Evolutionary conservation across 2,888 invertebrate genomes (phyloP).

Genomic region (Agriopis aurantiaria): DNA sequence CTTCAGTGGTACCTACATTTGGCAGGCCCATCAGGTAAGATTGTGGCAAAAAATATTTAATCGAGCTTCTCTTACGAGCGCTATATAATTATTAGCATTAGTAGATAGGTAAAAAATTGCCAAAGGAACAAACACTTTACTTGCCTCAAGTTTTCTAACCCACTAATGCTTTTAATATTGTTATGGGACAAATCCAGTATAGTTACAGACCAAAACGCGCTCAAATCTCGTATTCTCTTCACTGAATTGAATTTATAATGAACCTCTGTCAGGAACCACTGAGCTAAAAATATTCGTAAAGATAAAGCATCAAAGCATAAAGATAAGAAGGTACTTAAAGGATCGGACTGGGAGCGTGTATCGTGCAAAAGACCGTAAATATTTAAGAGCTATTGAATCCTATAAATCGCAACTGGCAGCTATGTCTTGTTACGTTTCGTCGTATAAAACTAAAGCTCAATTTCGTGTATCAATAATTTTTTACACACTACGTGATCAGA

Average conservation of each 20-base stretch:
- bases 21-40: too few species aligned
- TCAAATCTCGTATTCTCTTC: constrained; percentile 81
- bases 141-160: constrained; percentile 84
- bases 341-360: not conserved
- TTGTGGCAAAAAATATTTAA: too few species aligned
- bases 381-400: constrained; percentile 12
- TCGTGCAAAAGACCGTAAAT: constrained; percentile 12
- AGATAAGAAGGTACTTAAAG: constrained; percentile 12
- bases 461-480: constrained; percentile 11
- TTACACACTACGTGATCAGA: constrained; percentile 9
- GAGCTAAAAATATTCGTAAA: constrained; percentile 66
- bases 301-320: constrained; percentile 21
- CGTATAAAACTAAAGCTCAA: constrained; percentile 11
- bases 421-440: constrained; percentile 1
- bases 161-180: constrained; percentile 83
- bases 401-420: constrained; percentile 4
- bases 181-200: constrained; percentile 88
- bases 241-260: constrained; percentile 87
- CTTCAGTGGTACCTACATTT: too few species aligned
- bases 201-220: constrained; percentile 87
- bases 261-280: constrained; percentile 87
- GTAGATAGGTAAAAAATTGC: not conserved
- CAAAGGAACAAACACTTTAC: not conserved
- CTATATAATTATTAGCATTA: not conserved
- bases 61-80: too few species aligned